Evolutionary conservation across 2,888 invertebrate species (phyloP).

Genomic region (Meteorus colon): DNA sequence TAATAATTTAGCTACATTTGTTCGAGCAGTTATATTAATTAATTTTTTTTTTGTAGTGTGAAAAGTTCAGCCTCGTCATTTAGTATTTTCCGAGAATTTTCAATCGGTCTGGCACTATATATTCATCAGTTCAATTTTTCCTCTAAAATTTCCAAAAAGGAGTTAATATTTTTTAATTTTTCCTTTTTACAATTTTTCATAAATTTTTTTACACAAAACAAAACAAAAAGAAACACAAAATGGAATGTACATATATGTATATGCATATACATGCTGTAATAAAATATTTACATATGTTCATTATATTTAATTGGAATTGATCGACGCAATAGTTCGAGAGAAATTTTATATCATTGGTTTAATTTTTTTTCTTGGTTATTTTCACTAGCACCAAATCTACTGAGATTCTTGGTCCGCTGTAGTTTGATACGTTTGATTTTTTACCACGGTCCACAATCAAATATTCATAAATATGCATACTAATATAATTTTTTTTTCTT

Average conservation of each 20-base stretch:
- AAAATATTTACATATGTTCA: conserved; percentile 34
- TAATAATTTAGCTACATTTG: conserved; percentile 51
- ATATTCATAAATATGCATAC: conserved; percentile 27
- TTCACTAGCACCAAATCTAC: conserved; percentile 42
- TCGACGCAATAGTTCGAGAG: conserved; percentile 17
- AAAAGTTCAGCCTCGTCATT: conserved; percentile 51
- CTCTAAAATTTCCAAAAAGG: conserved; percentile 22
- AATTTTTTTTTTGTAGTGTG: conserved; percentile 51
- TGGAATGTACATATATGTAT: conserved; percentile 45
- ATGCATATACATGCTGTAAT: conserved; percentile 40
- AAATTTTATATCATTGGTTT: background rate
- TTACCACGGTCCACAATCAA: conserved; percentile 11
- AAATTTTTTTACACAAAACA: conserved; percentile 31
- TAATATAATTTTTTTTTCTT: conserved; percentile 20
- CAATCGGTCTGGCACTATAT: background rate
- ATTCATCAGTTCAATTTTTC: conserved; percentile 18
- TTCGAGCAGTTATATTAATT: conserved; percentile 53
- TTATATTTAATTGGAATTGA: conserved; percentile 26
- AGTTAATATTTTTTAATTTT: conserved; percentile 19
- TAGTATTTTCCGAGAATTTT: background rate
- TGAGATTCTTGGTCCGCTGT: conserved; percentile 41
- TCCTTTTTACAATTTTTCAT: conserved; percentile 27
- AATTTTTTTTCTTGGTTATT: background rate
- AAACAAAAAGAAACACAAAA: conserved; percentile 40
- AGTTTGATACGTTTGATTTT: conserved; percentile 25